Evolutionary conservation across 2,888 invertebrate genomes (phyloP).

Genomic region (Empis stercorea): DNA sequence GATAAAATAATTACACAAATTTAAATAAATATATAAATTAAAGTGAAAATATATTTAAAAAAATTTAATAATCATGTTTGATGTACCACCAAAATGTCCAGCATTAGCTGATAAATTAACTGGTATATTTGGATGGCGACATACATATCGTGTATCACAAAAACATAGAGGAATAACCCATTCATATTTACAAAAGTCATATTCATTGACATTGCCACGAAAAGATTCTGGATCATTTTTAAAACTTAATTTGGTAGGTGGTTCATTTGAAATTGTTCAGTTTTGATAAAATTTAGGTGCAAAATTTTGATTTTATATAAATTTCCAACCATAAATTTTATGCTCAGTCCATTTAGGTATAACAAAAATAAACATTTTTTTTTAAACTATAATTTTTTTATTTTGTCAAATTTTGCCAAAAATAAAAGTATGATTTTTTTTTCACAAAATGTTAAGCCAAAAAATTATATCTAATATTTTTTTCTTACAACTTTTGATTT

Average conservation of each 20-base stretch:
- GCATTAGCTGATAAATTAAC: constrained; percentile 66
- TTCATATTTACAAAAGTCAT: constrained; percentile 34
- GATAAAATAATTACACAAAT: not conserved
- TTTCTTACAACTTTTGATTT: not conserved
- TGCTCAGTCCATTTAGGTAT: not conserved
- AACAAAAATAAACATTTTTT: not conserved
- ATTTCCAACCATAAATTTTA: too few species aligned
- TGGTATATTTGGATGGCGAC: constrained; percentile 65
- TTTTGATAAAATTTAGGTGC: too few species aligned
- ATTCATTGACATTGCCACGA: constrained; percentile 33
- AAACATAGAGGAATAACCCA: constrained; percentile 48
- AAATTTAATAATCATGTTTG: constrained; percentile 40
- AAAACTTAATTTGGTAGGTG: not conserved
- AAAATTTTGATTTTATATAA: too few species aligned
- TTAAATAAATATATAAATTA: not conserved
- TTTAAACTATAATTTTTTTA: not conserved
- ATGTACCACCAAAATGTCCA: constrained; percentile 53
- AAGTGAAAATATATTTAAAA: not conserved
- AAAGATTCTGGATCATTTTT: constrained; percentile 23
- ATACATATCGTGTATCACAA: constrained; percentile 67
- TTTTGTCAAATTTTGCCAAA: not conserved
- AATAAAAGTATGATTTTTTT: not conserved
- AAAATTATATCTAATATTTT: not conserved
- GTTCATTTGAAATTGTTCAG: too few species aligned
- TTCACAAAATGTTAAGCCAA: constrained; percentile 9